These are phyloP conservation scores for Pseudococcus longispinus DNA, from an alignment of 2,888 invertebrate genomes.

Conservation along the genomic window DNA sequence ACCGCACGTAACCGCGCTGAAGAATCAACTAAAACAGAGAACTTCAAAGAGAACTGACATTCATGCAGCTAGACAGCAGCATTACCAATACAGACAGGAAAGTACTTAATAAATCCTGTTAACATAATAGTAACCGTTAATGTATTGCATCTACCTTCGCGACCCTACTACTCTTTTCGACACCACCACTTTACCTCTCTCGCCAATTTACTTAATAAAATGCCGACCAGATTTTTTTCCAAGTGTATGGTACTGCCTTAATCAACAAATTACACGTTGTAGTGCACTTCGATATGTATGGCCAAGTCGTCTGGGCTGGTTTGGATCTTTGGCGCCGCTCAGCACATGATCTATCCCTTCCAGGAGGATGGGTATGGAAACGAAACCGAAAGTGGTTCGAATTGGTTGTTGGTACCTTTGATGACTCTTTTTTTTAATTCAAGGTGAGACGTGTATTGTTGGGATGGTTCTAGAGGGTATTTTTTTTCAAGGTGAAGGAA, in stretches of 20 bases:
- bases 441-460: no score
- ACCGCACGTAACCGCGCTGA: slow-evolving; percentile 53
- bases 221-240: neutral
- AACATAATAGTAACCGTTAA: slow-evolving; percentile 49
- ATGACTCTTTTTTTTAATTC: no score
- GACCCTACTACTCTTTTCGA: slow-evolving; percentile 17
- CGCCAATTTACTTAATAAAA: neutral
- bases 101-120: slow-evolving; percentile 56
- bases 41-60: slow-evolving; percentile 51
- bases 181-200: slow-evolving; percentile 38
- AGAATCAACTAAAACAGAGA: slow-evolving; percentile 51
- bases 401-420: no score
- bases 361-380: neutral
- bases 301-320: no score
- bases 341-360: neutral
- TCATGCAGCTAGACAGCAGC: slow-evolving; percentile 49
- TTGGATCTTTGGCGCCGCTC: neutral
- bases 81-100: slow-evolving; percentile 52
- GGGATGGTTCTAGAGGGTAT: no score
- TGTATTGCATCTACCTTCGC: slow-evolving; percentile 37
- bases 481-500: no score
- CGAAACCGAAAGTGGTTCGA: neutral
- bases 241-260: neutral
- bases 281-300: neutral
- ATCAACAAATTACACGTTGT: neutral